Percentiles rank a stretch among this genome's conserved stretches.
Evolutionary conservation across 2,888 invertebrate genomes (phyloP).

Genomic region (Pharmacophagus antenor): DNA sequence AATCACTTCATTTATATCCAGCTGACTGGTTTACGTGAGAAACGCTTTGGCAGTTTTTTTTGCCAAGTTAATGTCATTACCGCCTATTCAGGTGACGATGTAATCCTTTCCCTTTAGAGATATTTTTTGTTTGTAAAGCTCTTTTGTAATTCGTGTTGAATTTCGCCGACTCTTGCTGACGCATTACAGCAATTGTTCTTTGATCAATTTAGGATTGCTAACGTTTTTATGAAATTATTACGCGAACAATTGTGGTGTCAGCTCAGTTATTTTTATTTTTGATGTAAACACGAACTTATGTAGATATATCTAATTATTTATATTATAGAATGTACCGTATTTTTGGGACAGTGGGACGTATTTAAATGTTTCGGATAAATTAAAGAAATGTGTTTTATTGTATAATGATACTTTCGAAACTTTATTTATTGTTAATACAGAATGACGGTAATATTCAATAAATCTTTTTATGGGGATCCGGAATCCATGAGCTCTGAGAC

Average conservation of each 20-base stretch:
- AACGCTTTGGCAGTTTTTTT: constrained; percentile 21
- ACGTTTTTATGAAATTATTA: constrained; percentile 5
- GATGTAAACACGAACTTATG: neutral
- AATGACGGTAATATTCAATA: too few relatives aligned
- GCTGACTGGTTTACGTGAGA: constrained; percentile 18
- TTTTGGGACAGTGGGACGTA: too few relatives aligned
- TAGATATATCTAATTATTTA: too few relatives aligned
- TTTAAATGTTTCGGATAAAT: too few relatives aligned
- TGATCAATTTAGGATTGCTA: constrained; percentile 15
- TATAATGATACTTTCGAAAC: too few relatives aligned
- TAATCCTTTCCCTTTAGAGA: constrained; percentile 25
- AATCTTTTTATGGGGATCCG: too few relatives aligned
- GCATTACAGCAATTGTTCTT: constrained; percentile 21
- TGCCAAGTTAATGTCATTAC: constrained; percentile 24
- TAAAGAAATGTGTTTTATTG: too few relatives aligned
- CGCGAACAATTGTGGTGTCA: neutral
- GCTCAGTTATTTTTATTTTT: neutral
- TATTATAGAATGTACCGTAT: too few relatives aligned
- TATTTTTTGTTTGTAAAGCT: constrained; percentile 21
- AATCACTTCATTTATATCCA: constrained; percentile 26
- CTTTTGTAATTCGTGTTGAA: constrained; percentile 21
- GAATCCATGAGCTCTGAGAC: too few relatives aligned
- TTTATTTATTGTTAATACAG: too few relatives aligned
- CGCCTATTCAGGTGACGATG: constrained; percentile 27
- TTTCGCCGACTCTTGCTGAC: constrained; percentile 20